A percentile compares a stretch with the other conserved stretches of the same genome.
phyloP scores from a whole-genome alignment of 2,797 vertebrate genomes.

The Antrozous pallidus region DNA sequence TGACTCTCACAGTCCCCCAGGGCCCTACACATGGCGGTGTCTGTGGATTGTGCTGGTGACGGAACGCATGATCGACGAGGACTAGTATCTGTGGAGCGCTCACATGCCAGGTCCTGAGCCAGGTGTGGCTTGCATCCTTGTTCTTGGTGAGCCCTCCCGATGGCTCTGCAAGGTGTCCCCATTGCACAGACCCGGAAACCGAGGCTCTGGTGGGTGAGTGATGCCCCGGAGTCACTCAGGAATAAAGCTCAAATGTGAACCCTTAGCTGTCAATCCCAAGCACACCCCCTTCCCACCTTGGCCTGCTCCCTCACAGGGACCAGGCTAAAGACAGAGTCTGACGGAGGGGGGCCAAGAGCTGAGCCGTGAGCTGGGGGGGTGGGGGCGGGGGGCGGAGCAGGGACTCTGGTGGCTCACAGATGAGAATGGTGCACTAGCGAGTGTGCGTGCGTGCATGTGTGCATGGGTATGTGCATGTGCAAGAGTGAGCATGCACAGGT shows the following conservation, averaged over 20 bases:
- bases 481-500: not conserved
- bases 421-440: not conserved
- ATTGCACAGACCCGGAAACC: not conserved
- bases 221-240: not conserved
- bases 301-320: not conserved
- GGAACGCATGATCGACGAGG: not conserved
- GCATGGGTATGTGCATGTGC: too few species aligned
- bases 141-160: not conserved
- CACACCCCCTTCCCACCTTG: not conserved
- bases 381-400: not conserved
- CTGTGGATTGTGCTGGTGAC: not conserved
- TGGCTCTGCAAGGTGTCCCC: too few species aligned
- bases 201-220: not conserved
- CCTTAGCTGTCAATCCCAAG: not conserved
- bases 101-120: fast-evolving
- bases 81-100: not conserved
- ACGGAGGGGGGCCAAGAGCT: not conserved
- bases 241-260: not conserved
- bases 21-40: too few species aligned
- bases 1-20: fast-evolving
- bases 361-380: not conserved
- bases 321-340: not conserved
- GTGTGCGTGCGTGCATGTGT: too few species aligned
- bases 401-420: not conserved
- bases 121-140: not conserved